Percentiles rank a stretch among this genome's conserved stretches.
phyloP scores from a whole-genome alignment of 1,140 invertebrate species.

The Hylaeus anthracinus region DNA sequence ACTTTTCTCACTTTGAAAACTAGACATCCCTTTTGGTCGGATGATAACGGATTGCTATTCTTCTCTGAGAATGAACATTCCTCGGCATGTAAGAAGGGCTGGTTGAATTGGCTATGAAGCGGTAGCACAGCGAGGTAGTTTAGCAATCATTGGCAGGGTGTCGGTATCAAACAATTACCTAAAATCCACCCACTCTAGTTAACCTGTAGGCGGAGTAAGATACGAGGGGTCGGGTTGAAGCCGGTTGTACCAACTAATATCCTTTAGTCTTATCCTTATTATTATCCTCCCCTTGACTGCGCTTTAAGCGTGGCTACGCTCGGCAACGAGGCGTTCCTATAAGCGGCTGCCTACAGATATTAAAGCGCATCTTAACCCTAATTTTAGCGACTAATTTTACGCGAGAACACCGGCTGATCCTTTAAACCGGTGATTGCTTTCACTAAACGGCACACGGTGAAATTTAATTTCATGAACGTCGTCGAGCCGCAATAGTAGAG shows the following conservation, averaged over 20 bases:
- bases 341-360: slow-evolving; percentile 61
- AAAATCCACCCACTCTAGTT: slow-evolving; percentile 39
- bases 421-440: slow-evolving; percentile 57
- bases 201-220: slow-evolving; percentile 40
- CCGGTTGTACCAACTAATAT: slow-evolving; percentile 73
- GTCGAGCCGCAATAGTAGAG: neutral
- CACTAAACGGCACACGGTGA: slow-evolving; percentile 1
- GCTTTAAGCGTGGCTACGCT: slow-evolving; percentile 50
- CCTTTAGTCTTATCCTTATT: slow-evolving; percentile 75
- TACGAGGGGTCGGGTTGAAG: slow-evolving; percentile 25
- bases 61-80: neutral
- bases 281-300: slow-evolving; percentile 66
- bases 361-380: slow-evolving; percentile 67
- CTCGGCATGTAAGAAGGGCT: neutral
- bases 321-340: slow-evolving; percentile 45
- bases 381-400: slow-evolving; percentile 67
- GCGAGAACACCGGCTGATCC: slow-evolving; percentile 59
- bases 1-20: neutral
- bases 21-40: neutral
- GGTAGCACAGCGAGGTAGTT: slow-evolving; percentile 10
- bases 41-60: neutral
- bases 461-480: slow-evolving; percentile 29
- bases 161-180: slow-evolving; percentile 75
- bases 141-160: slow-evolving; percentile 42
- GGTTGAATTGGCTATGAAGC: slow-evolving; percentile 14